Evolutionary conservation across 2,113 vertebrate species (phyloP), one percentile per base, ranked within the genome.

Genomic region (Psilopsiagon aymara): DNA sequence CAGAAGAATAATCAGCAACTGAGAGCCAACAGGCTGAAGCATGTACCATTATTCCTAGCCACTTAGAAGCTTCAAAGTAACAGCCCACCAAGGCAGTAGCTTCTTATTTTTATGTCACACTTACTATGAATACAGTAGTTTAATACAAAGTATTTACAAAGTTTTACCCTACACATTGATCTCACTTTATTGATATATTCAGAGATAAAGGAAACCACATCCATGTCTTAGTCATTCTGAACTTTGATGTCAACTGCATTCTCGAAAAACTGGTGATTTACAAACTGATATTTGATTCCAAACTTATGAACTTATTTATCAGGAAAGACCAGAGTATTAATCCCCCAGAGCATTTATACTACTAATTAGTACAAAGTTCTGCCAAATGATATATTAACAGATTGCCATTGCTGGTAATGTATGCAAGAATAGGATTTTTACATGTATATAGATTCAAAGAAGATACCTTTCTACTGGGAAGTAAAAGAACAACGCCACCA

Each of bases 31-130:
- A 92, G 77, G 29, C 71, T 88, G 39, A 84, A 75, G 23, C 57
- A 94, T 44, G 52, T 69, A 57, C 41, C 69, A 66, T 92, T 96
- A 92, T 79, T 91, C 67, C 53, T 77, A 12, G 27, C 53, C 46
- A 64, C 53, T 85, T 70, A 75, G 37, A 92, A 86, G 31, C 64
- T 86, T 63, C 68, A 95, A 83, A 94, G 59, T 53, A 94, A 77
- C 60, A 95, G 67, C 47, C 95, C 59, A 83, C 23, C 46, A 60
- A 77, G 59, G 63, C 49, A 93, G 71, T 35, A 63, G 29, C 46
- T 63, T 82, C 53, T 77, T 78, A 27, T 67, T 78, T 94, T 90
- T 17, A 5, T 46, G 18, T 33, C 27, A 28, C 9, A 52, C 60
- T 73, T 74, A 63, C 39, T 55, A 35, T 0, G 1, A 88, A 77